Conservation (phyloP, 2,797 vertebrate species). For the Micropoecilia bifurca region DNA sequence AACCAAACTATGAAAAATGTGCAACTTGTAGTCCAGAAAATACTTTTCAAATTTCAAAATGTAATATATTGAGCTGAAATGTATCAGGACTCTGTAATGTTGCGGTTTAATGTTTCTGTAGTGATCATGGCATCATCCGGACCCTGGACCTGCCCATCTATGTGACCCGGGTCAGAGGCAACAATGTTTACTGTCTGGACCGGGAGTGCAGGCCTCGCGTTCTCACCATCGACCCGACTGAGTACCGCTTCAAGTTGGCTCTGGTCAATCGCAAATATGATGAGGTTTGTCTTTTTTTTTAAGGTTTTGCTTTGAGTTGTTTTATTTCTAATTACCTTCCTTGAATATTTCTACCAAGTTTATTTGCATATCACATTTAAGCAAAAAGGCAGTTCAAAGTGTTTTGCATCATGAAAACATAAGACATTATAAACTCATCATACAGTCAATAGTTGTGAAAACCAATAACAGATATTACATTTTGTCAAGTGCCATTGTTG, state of each 20-base stretch:
- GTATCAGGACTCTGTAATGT: background rate
- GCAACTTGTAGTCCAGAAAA: background rate
- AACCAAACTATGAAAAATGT: too few species aligned
- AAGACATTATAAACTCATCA: too few species aligned
- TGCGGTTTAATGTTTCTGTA: constrained; percentile 41
- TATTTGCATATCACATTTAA: too few species aligned
- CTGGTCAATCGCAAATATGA: constrained; percentile 97
- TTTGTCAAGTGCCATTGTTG: too few species aligned
- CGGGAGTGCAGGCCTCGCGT: constrained; percentile 94
- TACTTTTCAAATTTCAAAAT: background rate
- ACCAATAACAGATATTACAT: too few species aligned
- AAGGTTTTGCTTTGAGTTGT: background rate
- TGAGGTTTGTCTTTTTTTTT: constrained; percentile 81
- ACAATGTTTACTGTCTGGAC: constrained; percentile 96
- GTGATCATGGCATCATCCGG: constrained; percentile 97
- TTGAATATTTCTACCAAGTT: background rate
- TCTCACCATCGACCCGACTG: constrained; percentile 95
- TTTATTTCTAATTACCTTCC: background rate
- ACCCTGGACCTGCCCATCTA: constrained; percentile 98
- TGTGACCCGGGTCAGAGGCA: constrained; percentile 93
- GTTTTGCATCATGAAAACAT: too few species aligned
- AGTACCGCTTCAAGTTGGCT: constrained; percentile 96
- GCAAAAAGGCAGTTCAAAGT: too few species aligned
- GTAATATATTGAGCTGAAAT: background rate
- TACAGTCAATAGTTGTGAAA: too few species aligned